Evolutionary conservation across 1,140 invertebrate species (phyloP).

Genomic region (Magallana ariakensis): DNA sequence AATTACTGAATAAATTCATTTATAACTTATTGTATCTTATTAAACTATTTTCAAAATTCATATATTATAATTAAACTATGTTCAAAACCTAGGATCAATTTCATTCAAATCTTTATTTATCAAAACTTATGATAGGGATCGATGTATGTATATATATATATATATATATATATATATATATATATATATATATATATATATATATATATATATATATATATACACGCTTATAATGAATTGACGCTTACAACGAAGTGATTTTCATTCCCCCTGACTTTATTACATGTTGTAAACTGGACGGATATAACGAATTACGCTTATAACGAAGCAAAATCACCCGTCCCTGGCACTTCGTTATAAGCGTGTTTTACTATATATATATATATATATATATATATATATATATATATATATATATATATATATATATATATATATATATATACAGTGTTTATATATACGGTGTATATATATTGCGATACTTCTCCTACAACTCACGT

Average conservation of each 20-base stretch:
- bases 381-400: slow-evolving; percentile 18
- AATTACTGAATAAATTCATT: neutral
- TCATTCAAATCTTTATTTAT: neutral
- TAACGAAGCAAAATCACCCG: too few relatives aligned
- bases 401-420: slow-evolving; percentile 18
- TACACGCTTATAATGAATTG: too few relatives aligned
- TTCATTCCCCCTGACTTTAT: too few relatives aligned
- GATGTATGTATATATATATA: neutral
- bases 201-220: too few relatives aligned
- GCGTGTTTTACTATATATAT: too few relatives aligned
- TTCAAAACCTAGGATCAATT: neutral
- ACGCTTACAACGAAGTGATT: too few relatives aligned
- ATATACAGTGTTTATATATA: too few relatives aligned
- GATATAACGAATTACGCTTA: too few relatives aligned
- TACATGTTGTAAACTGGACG: too few relatives aligned
- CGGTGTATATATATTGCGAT: neutral
- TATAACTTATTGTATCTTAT: neutral
- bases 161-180: slow-evolving; percentile 18
- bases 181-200: neutral
- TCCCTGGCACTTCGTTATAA: too few relatives aligned
- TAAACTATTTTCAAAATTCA: neutral
- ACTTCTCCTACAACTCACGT: neutral
- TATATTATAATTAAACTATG: neutral
- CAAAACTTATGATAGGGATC: neutral
- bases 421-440: neutral